Base-by-base conservation (phyloP, 2,797 vertebrate species). In the Delichon dasypus region DNA sequence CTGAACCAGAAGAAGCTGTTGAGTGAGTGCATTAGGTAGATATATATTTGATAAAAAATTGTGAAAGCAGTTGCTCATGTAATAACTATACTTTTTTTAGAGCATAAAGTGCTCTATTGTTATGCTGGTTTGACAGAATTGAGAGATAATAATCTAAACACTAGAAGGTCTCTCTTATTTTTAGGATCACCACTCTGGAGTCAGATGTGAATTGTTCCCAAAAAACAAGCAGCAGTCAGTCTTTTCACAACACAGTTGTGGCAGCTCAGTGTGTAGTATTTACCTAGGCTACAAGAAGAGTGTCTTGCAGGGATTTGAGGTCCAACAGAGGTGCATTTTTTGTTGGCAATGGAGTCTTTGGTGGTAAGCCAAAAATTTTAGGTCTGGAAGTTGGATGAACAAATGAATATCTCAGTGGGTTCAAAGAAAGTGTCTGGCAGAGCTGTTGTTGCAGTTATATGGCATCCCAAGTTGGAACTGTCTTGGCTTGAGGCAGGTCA, bases 1-100 rank as follows among this genome's bases (percentile, higher is more conserved):
- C 16, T 77, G 80, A 62, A 50, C 11, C 29, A 30, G 32, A 1
- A 38, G 54, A 71, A 85, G 30, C 3, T 65, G 23, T 26, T 62
- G n/a, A 45, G 30, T 0, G 0, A 27, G 4, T 55, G 5, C 4
- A 1, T 34, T 86, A 60, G 18, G 16, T 45, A 36, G 53, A 26
- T 7, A 45, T 19, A 36, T 30, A 34, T 15, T 55, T 30, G 13
- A 62, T 45, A 8, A 54, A 76, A 51, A 60, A 11, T 16, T 38
- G 32, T 65, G 73, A 65, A 72, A 62, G 30, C 16, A 53, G 7
- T 40, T 70, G 26, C 8, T 16, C 10, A 25, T 64, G 85, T 74
- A 62, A 44, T 62, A 82, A 57, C 36, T 17, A 18, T 29, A 7
- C 1, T 8, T 18, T 58, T 60, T 23, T 78, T 75, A 78, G 40